Percentiles rank a stretch among this genome's conserved stretches.
These are phyloP conservation scores for Embiotoca jacksoni DNA, from an alignment of 2,113 vertebrate genomes.

Conservation along the genomic window DNA sequence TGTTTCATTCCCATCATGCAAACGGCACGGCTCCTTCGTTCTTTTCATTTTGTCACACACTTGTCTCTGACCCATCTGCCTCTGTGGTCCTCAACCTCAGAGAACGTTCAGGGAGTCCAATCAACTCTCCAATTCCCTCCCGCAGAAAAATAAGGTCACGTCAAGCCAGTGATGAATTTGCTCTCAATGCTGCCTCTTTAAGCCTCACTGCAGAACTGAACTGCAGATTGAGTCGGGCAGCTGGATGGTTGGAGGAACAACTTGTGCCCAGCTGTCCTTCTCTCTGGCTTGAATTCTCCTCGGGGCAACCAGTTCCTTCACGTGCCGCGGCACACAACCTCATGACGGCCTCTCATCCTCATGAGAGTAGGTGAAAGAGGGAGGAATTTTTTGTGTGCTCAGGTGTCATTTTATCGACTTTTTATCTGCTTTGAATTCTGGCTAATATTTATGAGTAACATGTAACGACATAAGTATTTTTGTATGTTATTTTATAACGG, in stretches of 20 bases:
- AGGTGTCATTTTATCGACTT: not conserved
- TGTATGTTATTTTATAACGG: not conserved
- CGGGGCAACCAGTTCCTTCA: conserved; percentile 36
- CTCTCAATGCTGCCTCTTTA: conserved; percentile 49
- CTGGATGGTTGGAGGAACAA: conserved; percentile 47
- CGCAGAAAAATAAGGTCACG: conserved; percentile 64
- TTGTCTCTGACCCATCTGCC: conserved; percentile 33
- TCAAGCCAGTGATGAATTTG: conserved; percentile 35
- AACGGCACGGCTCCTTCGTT: not conserved
- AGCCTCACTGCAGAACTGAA: conserved; percentile 57
- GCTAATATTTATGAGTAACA: not conserved
- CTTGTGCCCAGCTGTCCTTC: conserved; percentile 51
- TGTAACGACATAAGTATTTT: not conserved
- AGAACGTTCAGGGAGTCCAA: conserved; percentile 22
- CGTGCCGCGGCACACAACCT: conserved; percentile 30
- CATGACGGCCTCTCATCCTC: conserved; percentile 19
- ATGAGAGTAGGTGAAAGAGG: conserved; percentile 1
- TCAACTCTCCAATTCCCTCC: conserved; percentile 42
- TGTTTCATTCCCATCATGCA: conserved; percentile 43
- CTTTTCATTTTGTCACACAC: conserved; percentile 23
- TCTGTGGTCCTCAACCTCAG: conserved; percentile 14
- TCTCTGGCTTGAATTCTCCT: conserved; percentile 34
- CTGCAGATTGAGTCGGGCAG: conserved; percentile 52
- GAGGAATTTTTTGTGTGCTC: not conserved
- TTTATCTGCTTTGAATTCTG: not conserved